Base-by-base conservation (phyloP, 2,113 vertebrate species). In the Pteronura brasiliensis region DNA sequence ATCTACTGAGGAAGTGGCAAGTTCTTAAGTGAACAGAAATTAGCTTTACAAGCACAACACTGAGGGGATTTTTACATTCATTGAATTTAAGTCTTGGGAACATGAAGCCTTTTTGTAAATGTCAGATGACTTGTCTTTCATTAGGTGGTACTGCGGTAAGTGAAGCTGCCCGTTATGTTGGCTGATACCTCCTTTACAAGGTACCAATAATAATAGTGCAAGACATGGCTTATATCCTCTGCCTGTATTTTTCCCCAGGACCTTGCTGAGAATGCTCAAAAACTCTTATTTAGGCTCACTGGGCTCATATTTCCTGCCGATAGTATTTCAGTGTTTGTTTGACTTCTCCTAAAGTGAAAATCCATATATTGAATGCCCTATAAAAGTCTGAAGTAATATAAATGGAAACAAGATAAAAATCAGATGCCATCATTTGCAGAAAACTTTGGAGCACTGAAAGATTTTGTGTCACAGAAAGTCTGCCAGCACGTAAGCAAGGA, bases 21-120 rank as follows among this genome's bases (percentile, higher is more conserved):
- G 80, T 74, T 91, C 88, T 95, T 98, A 98, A 98, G 52, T 97
- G 96, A 98, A 89, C 21, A 95, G 47, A 69, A 98, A 97, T 96
- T 85, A 85, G 36, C 47, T 98, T 98, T 97, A 63, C 44, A 98
- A 96, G 59, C 61, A 92, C 13, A 1, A 15, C 55, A n/a, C 27
- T 85, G 85, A 97, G 88, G 82, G 71, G 95, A 92, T 95, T 98
- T 98, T 98, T 97, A 88, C 72, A 90, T 55, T 89, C 39, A 74
- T 0, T 95, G 36, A 77, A 84, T 96, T 97, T 98, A 97, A 97
- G 96, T 93, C 74, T 47, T 88, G 98, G 92, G 27, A 47, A 67
- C 18, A 23, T 34, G 10, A 79, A 93, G 39, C 4, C 10, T 94
- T 90, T 90, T 97, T 96, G 47, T 90, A 97, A 97, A 97, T 82